Conservation (phyloP, 2,888 invertebrate genomes). For the Melanostoma mellinum region DNA sequence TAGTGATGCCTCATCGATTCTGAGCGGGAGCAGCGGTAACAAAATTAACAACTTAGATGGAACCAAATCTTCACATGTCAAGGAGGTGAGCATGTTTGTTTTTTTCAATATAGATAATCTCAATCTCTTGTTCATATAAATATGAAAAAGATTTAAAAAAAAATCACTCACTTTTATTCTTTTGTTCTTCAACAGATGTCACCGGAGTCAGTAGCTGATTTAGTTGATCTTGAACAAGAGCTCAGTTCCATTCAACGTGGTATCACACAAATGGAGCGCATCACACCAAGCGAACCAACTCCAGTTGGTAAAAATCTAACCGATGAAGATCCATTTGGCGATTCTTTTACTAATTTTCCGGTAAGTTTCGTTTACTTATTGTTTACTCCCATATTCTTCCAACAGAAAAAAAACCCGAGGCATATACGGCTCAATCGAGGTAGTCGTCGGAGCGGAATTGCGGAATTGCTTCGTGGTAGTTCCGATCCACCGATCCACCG, state of each 20-base stretch:
- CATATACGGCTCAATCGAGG: too few relatives aligned
- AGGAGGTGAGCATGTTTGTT: constrained; percentile 74
- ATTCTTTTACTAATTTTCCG: constrained; percentile 87
- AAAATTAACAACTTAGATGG: constrained; percentile 76
- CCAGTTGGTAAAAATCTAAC: constrained; percentile 83
- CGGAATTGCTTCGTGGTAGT: too few relatives aligned
- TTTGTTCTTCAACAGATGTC: constrained; percentile 77
- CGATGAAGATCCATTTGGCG: constrained; percentile 88
- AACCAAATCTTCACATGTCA: constrained; percentile 72
- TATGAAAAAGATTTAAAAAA: not conserved
- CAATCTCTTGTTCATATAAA: not conserved
- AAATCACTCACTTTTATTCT: not conserved
- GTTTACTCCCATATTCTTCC: not conserved
- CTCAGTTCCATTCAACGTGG: constrained; percentile 93
- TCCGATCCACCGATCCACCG: too few relatives aligned
- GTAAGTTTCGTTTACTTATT: constrained; percentile 61
- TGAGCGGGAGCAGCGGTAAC: constrained; percentile 76
- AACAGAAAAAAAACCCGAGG: not conserved
- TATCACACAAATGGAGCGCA: constrained; percentile 93
- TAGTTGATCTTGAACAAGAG: constrained; percentile 94
- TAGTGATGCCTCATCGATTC: constrained; percentile 74
- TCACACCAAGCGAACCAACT: constrained; percentile 88
- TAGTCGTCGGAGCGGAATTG: too few relatives aligned
- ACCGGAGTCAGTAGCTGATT: constrained; percentile 88
- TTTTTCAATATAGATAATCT: not conserved